Evolutionary conservation across 2,113 vertebrate genomes (phyloP).

Genomic region (Apteryx owenii): DNA sequence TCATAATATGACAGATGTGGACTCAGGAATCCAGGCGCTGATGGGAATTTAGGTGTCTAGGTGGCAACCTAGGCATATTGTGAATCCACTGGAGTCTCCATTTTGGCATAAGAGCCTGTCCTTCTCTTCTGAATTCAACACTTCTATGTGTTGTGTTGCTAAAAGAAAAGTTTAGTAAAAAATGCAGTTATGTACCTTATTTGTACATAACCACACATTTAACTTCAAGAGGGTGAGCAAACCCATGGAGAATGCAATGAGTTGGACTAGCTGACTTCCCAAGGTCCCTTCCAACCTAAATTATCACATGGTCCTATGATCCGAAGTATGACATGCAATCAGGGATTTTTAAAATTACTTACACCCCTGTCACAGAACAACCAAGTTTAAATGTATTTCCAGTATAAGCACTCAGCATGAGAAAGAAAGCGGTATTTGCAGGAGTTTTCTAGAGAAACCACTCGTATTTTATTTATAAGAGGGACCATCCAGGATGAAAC

Average conservation of each 20-base stretch:
- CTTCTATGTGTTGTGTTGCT: background rate
- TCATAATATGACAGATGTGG: background rate
- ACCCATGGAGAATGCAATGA: rapidly evolving
- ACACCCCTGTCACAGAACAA: background rate
- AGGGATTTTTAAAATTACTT: background rate
- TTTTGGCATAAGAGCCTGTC: background rate
- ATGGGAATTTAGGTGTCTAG: background rate
- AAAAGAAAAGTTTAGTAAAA: background rate
- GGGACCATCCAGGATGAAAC: background rate
- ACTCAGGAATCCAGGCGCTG: background rate
- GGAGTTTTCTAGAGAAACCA: background rate
- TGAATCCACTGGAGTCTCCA: background rate
- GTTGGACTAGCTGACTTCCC: background rate
- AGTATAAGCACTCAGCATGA: background rate
- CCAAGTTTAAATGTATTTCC: background rate
- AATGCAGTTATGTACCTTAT: background rate
- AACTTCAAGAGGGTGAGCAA: background rate
- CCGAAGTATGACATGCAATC: background rate
- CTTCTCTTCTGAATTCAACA: background rate
- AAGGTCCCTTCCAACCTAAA: background rate
- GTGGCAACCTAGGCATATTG: background rate
- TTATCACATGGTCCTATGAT: background rate
- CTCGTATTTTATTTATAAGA: background rate
- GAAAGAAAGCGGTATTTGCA: background rate
- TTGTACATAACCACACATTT: background rate